Base-by-base conservation (phyloP, 2,113 vertebrate genomes). In the Macroglossus sobrinus region DNA sequence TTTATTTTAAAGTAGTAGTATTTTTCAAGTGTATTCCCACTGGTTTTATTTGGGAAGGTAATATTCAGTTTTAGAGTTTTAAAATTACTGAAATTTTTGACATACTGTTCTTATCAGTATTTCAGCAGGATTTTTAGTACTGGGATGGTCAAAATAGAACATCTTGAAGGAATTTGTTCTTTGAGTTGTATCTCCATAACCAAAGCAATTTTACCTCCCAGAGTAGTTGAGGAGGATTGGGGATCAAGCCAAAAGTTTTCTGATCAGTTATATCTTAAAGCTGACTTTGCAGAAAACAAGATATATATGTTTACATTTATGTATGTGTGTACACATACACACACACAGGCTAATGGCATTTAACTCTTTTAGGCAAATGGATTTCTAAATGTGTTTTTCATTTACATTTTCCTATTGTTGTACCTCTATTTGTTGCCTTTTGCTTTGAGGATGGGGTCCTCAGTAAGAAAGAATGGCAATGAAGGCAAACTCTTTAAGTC, bases 131-230 rank as follows among this genome's bases (percentile, higher is more conserved):
- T 38, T 57, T 75, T 40, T 57, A 14, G 19, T 26, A 40, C 61
- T 35, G 21, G 21, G 28, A 45, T 57, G 1, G 2, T 28, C 45
- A 75, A 1, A 75, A 16, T 2, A 55, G 71, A 57, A 50, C 38
- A 22, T 35, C 68, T 38, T 19, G 61, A 50, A 47, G n/a, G 69
- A 45, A 28, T 87, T 75, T 69, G 16, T 74, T 63, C 63, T 79
- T 22, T 21, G 57, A 33, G 2, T 19, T 38, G 0, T 4, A 4
- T 80, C 1, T n/a, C 2, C 4, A 1, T 28, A 45, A 24, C 21
- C 59, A n/a, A 16, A 61, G 45, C 64, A 38, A 0, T 72, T 63
- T 55, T 26, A 40, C n/a, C 7, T 38, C 57, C 43, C 28, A 4
- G 14, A 3, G 18, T 40, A 1, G 7, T 16, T 22, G 26, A 22